Percentiles rank a stretch among this genome's conserved stretches.
Conservation (phyloP, 2,797 vertebrate species). For the Aratinga solstitialis region DNA sequence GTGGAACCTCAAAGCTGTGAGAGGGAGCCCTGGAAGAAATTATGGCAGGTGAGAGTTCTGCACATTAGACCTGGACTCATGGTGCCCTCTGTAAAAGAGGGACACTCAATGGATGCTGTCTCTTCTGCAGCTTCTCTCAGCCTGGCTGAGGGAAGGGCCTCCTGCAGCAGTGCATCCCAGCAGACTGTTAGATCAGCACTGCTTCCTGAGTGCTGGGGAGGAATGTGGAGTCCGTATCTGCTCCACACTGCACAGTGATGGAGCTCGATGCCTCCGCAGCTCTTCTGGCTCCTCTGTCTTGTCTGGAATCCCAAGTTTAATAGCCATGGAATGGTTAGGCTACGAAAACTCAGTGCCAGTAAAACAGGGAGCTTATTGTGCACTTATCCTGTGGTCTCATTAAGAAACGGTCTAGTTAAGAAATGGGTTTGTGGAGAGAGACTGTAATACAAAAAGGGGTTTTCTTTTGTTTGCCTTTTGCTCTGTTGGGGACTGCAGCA, state of each 20-base stretch:
- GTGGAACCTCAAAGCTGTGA: not conserved
- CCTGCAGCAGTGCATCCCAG: not conserved
- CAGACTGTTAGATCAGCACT: not conserved
- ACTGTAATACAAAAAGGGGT: not conserved
- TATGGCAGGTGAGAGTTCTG: not conserved
- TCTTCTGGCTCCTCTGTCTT: not conserved
- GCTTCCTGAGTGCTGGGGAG: not conserved
- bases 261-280: not conserved
- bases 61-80: not conserved
- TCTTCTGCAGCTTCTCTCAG: not conserved
- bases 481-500: not conserved
- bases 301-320: slow-evolving; percentile 1
- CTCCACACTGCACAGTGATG: not conserved
- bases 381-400: not conserved
- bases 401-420: not conserved
- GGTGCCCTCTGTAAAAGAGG: not conserved
- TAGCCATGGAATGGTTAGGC: not conserved
- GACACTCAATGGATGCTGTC: not conserved
- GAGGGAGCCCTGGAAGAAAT: not conserved
- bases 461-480: not conserved
- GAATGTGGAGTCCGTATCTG: not conserved
- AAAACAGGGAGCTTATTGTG: slow-evolving; percentile 12
- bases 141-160: not conserved
- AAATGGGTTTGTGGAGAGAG: not conserved
- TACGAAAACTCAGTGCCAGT: not conserved